These are phyloP conservation scores for Dendroctonus valens DNA, from an alignment of 1,140 invertebrate species.

Conservation along the genomic window DNA sequence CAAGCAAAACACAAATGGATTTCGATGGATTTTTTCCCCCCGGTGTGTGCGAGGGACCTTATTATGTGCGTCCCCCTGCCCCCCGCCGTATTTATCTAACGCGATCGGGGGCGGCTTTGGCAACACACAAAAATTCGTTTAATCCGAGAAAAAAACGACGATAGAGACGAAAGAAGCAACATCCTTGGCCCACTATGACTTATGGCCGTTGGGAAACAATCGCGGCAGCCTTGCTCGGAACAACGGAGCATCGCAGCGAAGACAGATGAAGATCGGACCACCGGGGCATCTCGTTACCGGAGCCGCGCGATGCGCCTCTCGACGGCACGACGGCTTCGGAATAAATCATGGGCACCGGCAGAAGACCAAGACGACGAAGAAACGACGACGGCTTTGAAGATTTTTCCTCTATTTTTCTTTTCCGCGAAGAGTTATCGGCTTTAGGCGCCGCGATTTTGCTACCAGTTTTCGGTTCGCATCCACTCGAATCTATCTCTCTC, in stretches of 20 bases:
- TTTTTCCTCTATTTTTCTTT: not conserved
- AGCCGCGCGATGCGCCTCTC: constrained; percentile 41
- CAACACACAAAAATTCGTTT: constrained; percentile 9
- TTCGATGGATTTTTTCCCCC: constrained; percentile 30
- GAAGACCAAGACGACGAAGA: constrained; percentile 9
- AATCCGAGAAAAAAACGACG: constrained; percentile 11
- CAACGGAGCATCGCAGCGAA: constrained; percentile 35
- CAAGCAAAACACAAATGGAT: constrained; percentile 31
- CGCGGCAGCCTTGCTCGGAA: constrained; percentile 33
- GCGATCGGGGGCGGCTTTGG: constrained; percentile 10
- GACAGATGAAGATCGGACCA: constrained; percentile 45
- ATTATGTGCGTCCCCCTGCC: constrained; percentile 29
- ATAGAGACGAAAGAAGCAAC: constrained; percentile 10
- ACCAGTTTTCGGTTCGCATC: no score
- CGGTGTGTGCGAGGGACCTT: constrained; percentile 25
- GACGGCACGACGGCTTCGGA: constrained; percentile 40
- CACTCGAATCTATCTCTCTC: no score
- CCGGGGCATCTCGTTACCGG: constrained; percentile 45
- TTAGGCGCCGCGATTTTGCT: no score
- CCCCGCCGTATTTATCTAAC: constrained; percentile 29
- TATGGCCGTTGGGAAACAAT: constrained; percentile 32
- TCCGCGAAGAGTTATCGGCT: no score
- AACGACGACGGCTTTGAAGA: constrained; percentile 17
- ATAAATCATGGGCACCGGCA: constrained; percentile 40
- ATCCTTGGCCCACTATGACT: constrained; percentile 34